phyloP scores from a whole-genome alignment of 2,113 vertebrate species.

The Brevimyrus niger region DNA sequence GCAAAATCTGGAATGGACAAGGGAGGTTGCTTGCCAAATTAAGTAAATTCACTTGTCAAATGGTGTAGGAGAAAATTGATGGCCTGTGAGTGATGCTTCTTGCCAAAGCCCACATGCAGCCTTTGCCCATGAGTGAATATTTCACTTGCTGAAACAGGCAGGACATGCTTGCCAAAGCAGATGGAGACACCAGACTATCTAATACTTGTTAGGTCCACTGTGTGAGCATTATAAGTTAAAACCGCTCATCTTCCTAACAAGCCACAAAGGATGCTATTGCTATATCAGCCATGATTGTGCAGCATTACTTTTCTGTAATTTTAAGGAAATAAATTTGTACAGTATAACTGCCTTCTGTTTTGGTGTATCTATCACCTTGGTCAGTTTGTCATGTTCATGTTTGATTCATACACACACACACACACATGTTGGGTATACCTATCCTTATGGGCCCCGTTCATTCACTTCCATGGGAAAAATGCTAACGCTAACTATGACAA shows the following conservation, averaged over 20 bases:
- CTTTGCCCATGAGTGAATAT: not conserved
- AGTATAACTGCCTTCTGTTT: not conserved
- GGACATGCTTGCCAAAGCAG: conserved; percentile 2
- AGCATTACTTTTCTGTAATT: not conserved
- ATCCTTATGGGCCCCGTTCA: no score
- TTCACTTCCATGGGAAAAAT: no score
- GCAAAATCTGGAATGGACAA: not conserved
- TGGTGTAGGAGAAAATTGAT: conserved; percentile 1
- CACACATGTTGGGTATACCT: no score
- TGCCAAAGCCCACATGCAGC: not conserved
- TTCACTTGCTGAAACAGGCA: conserved; percentile 5
- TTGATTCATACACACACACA: not conserved
- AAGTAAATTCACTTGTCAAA: conserved; percentile 5
- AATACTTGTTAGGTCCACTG: conserved; percentile 2
- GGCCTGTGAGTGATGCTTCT: not conserved
- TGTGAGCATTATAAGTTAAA: not conserved
- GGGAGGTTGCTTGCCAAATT: not conserved
- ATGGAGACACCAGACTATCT: conserved; percentile 5
- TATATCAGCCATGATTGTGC: not conserved
- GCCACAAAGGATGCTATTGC: not conserved
- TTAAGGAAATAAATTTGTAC: not conserved
- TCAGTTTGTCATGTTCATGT: not conserved
- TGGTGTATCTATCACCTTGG: not conserved
- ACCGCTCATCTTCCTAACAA: not conserved
- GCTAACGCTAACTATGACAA: no score